Conservation (phyloP, 2,888 invertebrate species). For the Trissolcus japonicus region DNA sequence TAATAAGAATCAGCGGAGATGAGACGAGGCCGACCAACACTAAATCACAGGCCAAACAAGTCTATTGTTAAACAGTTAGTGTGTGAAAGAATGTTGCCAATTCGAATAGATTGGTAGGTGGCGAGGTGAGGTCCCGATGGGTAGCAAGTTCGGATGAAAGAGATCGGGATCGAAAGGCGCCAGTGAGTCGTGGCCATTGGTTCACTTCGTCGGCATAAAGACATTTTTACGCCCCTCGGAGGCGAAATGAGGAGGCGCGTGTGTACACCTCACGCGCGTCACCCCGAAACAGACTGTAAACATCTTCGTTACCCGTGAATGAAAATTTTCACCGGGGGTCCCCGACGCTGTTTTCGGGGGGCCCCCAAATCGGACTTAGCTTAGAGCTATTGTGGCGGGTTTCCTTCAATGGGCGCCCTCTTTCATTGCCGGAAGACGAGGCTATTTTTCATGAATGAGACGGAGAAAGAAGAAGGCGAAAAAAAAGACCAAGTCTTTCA, state of each 20-base stretch:
- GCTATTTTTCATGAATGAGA: constrained; percentile 47
- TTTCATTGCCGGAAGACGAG: constrained; percentile 56
- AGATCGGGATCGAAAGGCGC: constrained; percentile 65
- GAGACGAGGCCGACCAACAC: constrained; percentile 58
- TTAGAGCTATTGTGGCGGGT: constrained; percentile 69
- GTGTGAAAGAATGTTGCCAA: constrained; percentile 74
- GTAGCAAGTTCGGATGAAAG: constrained; percentile 53
- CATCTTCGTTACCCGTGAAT: constrained; percentile 57
- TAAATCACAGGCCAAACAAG: constrained; percentile 75
- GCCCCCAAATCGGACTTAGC: constrained; percentile 67
- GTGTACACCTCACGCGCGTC: constrained; percentile 45
- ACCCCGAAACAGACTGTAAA: constrained; percentile 56
- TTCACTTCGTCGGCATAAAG: constrained; percentile 46
- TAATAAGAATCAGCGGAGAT: constrained; percentile 61
- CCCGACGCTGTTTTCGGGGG: constrained; percentile 22
- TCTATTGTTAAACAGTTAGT: constrained; percentile 74
- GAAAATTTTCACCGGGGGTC: constrained; percentile 60
- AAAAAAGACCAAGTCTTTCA: constrained; percentile 59
- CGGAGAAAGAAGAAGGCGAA: constrained; percentile 52
- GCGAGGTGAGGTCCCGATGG: constrained; percentile 28
- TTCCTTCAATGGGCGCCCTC: constrained; percentile 64
- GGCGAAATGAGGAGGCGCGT: constrained; percentile 34
- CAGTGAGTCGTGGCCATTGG: constrained; percentile 67
- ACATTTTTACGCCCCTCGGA: constrained; percentile 38
- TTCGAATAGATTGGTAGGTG: constrained; percentile 64